Evolutionary conservation across 2,113 vertebrate species (phyloP), one percentile per base, ranked within the genome.

Genomic region (Syngnathus typhle): DNA sequence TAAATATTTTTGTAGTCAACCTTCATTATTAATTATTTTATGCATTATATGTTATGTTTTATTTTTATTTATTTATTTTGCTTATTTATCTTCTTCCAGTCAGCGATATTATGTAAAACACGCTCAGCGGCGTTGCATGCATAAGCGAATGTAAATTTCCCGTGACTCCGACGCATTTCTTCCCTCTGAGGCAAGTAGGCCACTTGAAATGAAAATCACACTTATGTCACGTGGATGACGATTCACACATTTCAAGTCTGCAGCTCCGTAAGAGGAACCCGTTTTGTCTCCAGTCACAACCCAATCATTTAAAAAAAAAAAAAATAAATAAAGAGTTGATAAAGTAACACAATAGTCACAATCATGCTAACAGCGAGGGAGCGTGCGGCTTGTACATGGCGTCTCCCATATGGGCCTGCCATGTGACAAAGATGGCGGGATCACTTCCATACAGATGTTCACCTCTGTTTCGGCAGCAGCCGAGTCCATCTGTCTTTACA

Each of bases 41-140:
- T 27, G 27, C 2, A 27, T 27, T 27, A 27, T 27, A 27, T 32
- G 3, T 32, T 3, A 32, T 32, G 3, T 32, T 32, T 32, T 3
- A 32, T 32, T 32, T 32, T 2, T 32, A 32, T 32, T 32, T 32
- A 32, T 32, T 32, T 32, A 32, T 3, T 78, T 84, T 88, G 79
- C 84, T 89, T 88, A 88, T 88, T 90, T 84, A 88, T 88, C 83
- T 78, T 81, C 84, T 80, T 75, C 72, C 77, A 80, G 81, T 83
- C 84, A 84, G 72, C 69, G 75, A 77, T 88, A 89, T 89, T 79
- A 89, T 85, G 78, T 87, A 85, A 90, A 90, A 84, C 82, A 70
- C 74, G 65, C 82, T 82, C 76, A 62, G 74, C 66, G 69, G 76
- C 79, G 58, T 80, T 77, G 77, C 32, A 73, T 68, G 78, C 65